Percentiles rank a stretch among this genome's conserved stretches.
Conservation (phyloP, 2,888 invertebrate species). For the Archips crataeganus region DNA sequence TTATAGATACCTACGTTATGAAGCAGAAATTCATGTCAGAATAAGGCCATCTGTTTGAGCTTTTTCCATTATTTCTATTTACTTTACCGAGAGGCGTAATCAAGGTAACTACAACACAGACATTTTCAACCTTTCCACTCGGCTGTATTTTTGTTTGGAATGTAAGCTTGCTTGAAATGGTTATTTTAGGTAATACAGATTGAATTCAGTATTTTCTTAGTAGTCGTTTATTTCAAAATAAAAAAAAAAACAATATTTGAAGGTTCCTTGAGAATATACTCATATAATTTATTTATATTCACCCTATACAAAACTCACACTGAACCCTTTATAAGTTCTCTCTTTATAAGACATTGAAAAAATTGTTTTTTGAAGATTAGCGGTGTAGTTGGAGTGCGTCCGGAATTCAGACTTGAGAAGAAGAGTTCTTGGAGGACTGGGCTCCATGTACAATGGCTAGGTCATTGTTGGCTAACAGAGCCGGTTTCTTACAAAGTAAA, state of each 20-base stretch:
- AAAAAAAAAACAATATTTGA: background rate
- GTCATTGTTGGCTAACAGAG: too few relatives aligned
- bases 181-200: background rate
- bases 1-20: background rate
- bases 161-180: conserved; percentile 15
- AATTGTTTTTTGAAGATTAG: too few relatives aligned
- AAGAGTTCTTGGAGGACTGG: too few relatives aligned
- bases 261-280: too few relatives aligned
- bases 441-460: too few relatives aligned
- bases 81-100: conserved; percentile 31
- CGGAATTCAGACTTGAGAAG: too few relatives aligned
- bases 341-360: too few relatives aligned
- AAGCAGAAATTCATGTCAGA: background rate
- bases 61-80: conserved; percentile 34
- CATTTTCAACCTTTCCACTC: conserved; percentile 9
- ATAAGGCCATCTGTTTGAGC: conserved; percentile 13
- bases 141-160: conserved; percentile 1
- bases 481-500: too few relatives aligned
- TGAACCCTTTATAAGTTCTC: too few relatives aligned
- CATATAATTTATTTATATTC: too few relatives aligned
- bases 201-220: background rate
- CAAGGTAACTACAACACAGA: conserved; percentile 31
- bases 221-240: background rate
- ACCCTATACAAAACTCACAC: too few relatives aligned
- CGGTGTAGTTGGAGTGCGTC: too few relatives aligned